Evolutionary conservation across 1,140 invertebrate genomes (phyloP).

Genomic region (Drosophila ambigua): DNA sequence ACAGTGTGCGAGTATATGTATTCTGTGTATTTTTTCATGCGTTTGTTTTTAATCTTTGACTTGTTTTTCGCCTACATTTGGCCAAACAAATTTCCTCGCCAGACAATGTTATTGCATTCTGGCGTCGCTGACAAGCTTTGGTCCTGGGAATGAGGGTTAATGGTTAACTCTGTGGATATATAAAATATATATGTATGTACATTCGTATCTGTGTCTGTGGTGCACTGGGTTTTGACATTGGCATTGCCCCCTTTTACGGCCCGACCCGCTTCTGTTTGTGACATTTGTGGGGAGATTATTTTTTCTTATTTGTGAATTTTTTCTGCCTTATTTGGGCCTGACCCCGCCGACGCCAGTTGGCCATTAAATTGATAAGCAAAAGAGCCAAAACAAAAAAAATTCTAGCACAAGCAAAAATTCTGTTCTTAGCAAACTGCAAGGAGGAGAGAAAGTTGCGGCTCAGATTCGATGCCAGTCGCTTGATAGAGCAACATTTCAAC

Average conservation of each 20-base stretch:
- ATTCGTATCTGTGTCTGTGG: slow-evolving; percentile 35
- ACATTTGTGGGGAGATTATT: slow-evolving; percentile 52
- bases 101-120: slow-evolving; percentile 81
- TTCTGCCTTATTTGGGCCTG: slow-evolving; percentile 14
- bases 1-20: slow-evolving; percentile 3
- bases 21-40: slow-evolving; percentile 39
- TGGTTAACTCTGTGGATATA: slow-evolving; percentile 52
- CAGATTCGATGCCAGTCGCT: slow-evolving; percentile 50
- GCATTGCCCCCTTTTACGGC: slow-evolving; percentile 27
- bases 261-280: slow-evolving; percentile 61
- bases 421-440: slow-evolving; percentile 56
- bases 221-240: slow-evolving; percentile 59
- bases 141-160: slow-evolving; percentile 48
- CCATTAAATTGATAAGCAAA: slow-evolving; percentile 80
- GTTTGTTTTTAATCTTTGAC: slow-evolving; percentile 81
- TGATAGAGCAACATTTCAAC: slow-evolving; percentile 33
- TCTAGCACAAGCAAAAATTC: slow-evolving; percentile 20
- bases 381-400: slow-evolving; percentile 29
- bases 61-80: slow-evolving; percentile 65
- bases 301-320: slow-evolving; percentile 9
- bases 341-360: slow-evolving; percentile 66
- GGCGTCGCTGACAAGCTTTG: slow-evolving; percentile 52
- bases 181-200: slow-evolving; percentile 4
- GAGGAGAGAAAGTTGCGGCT: slow-evolving; percentile 5
- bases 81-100: slow-evolving; percentile 47